A percentile compares a stretch with the other conserved stretches of the same genome.
Evolutionary conservation across 2,797 vertebrate species (phyloP).

Genomic region (Gastrophryne carolinensis): DNA sequence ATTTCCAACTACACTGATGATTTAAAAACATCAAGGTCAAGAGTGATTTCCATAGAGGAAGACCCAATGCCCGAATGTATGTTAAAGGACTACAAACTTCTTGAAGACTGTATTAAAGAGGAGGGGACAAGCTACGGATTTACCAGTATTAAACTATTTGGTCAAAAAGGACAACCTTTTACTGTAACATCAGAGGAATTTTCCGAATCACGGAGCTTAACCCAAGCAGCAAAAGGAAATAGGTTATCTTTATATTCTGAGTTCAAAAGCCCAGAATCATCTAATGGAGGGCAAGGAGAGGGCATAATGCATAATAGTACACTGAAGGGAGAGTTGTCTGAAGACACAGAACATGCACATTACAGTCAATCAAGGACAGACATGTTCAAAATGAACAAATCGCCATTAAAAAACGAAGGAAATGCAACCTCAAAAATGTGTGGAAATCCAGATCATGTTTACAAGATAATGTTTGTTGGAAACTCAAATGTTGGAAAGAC

Average conservation of each 20-base stretch:
- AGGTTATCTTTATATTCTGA: no score
- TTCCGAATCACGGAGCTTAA: no score
- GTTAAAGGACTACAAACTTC: slow-evolving; percentile 40
- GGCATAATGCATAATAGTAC: background rate
- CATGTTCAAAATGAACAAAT: background rate
- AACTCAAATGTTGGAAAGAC: slow-evolving; percentile 89
- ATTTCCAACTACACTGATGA: background rate
- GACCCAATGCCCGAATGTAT: slow-evolving; percentile 53
- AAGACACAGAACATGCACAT: background rate
- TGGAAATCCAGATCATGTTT: slow-evolving; percentile 67
- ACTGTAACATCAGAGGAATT: background rate
- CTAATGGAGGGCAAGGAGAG: background rate
- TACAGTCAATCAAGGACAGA: background rate
- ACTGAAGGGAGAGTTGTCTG: background rate
- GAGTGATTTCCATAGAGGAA: slow-evolving; percentile 52
- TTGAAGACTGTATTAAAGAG: background rate
- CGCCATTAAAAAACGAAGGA: background rate
- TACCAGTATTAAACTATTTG: background rate
- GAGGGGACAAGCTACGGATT: background rate
- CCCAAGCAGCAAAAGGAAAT: no score
- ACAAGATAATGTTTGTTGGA: slow-evolving; percentile 86
- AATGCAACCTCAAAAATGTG: background rate
- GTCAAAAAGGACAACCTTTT: background rate
- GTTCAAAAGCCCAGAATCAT: background rate
- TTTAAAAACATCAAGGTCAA: background rate